Percentiles rank a stretch among this genome's conserved stretches.
Evolutionary conservation across 2,797 vertebrate genomes (phyloP).

Genomic region (Chaenodraco wilsoni): DNA sequence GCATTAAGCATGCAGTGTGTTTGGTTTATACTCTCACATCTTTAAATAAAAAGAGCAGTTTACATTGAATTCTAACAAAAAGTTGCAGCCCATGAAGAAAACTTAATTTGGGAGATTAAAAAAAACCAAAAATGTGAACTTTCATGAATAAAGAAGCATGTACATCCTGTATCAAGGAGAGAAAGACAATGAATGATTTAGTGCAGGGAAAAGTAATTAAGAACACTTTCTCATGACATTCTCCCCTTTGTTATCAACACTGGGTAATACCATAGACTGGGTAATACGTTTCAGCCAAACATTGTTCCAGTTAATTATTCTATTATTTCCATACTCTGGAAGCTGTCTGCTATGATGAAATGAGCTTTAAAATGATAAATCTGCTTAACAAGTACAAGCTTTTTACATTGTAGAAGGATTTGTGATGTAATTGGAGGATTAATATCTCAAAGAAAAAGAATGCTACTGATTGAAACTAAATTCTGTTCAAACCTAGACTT

Average conservation of each 20-base stretch:
- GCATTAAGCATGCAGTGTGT: background rate
- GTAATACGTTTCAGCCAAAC: background rate
- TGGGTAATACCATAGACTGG: too few relatives aligned
- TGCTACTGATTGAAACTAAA: background rate
- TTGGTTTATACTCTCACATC: background rate
- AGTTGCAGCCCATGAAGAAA: background rate
- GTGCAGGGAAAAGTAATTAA: background rate
- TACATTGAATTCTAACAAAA: background rate
- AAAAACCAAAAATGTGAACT: background rate
- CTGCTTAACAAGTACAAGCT: slow-evolving; percentile 14
- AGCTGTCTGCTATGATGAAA: slow-evolving; percentile 2
- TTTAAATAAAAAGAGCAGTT: background rate
- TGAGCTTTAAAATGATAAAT: slow-evolving; percentile 8
- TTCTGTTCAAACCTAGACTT: background rate
- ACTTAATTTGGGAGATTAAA: background rate
- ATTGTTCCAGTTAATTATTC: background rate
- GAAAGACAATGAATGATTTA: too few relatives aligned
- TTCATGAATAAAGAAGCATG: background rate
- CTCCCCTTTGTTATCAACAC: background rate
- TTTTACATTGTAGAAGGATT: background rate
- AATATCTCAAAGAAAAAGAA: slow-evolving; percentile 11
- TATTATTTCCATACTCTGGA: background rate
- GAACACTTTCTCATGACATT: background rate
- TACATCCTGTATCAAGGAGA: background rate
- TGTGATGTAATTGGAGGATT: slow-evolving; percentile 20